These are phyloP conservation scores for Lydus trimaculatus DNA, from an alignment of 2,888 invertebrate genomes.

Conservation along the genomic window DNA sequence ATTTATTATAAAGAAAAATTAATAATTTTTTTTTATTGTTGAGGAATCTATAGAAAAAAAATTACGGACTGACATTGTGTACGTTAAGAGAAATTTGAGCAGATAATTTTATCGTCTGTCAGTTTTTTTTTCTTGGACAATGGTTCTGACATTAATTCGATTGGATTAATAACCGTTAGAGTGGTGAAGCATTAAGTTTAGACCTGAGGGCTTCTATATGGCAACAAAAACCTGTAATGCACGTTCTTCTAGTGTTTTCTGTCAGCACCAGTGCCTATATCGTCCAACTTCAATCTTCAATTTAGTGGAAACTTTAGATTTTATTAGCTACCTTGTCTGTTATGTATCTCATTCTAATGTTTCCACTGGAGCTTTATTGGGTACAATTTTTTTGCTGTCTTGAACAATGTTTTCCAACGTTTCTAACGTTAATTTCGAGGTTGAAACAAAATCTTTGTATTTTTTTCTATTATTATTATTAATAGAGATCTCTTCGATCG, in stretches of 20 bases:
- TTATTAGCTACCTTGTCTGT: slow-evolving; percentile 40
- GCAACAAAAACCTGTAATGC: slow-evolving; percentile 33
- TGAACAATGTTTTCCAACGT: slow-evolving; percentile 7
- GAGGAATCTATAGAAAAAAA: neutral
- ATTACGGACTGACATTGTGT: neutral
- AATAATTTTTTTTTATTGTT: neutral
- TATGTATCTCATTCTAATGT: slow-evolving; percentile 39
- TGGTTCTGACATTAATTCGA: slow-evolving; percentile 5
- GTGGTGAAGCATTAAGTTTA: neutral
- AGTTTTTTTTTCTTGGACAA: neutral
- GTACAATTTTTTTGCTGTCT: neutral
- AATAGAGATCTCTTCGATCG: neutral
- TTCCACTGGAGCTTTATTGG: slow-evolving; percentile 36
- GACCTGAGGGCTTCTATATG: slow-evolving; percentile 16
- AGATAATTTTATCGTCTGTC: neutral
- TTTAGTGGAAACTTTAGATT: slow-evolving; percentile 51
- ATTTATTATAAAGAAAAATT: no score
- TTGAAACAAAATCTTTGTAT: neutral
- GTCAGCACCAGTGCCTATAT: slow-evolving; percentile 39
- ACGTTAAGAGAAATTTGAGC: neutral
- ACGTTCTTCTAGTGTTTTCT: slow-evolving; percentile 33
- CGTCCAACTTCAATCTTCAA: slow-evolving; percentile 39
- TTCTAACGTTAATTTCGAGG: slow-evolving; percentile 2
- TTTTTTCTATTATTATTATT: neutral
- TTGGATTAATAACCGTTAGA: slow-evolving; percentile 4